phyloP scores from a whole-genome alignment of 2,113 vertebrate species.

The Ornithorhynchus anatinus region DNA sequence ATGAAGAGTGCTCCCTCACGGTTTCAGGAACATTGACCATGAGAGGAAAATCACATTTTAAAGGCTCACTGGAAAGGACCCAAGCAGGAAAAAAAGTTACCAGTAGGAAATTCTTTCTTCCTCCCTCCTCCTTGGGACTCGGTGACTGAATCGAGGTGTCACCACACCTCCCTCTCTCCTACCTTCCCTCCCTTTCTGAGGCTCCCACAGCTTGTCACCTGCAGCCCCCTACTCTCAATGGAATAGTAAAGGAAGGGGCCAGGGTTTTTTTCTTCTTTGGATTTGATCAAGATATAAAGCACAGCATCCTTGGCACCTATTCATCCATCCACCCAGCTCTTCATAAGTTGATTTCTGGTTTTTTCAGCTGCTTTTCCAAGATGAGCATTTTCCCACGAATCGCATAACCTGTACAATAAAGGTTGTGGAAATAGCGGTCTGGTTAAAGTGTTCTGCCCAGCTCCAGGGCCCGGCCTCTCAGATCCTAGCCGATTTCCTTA shows the following conservation, averaged over 20 bases:
- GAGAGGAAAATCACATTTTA: constrained; percentile 28
- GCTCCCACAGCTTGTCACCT: constrained; percentile 67
- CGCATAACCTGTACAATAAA: no score
- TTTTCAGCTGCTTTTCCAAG: not conserved
- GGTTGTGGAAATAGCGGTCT: no score
- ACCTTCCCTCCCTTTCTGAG: constrained; percentile 41
- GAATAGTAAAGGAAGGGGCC: no score
- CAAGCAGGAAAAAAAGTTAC: constrained; percentile 53
- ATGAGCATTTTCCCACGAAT: constrained; percentile 12
- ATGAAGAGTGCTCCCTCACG: constrained; percentile 27
- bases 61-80: constrained; percentile 27
- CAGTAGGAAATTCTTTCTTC: constrained; percentile 41
- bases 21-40: constrained; percentile 52
- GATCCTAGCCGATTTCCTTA: not conserved
- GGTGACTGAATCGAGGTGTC: not conserved
- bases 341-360: no score
- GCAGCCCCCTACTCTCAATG: constrained; percentile 63
- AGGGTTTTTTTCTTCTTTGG: no score
- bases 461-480: not conserved
- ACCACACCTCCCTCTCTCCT: constrained; percentile 13
- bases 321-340: constrained; percentile 19
- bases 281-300: constrained; percentile 49
- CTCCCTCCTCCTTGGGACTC: not conserved
- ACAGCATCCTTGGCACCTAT: constrained; percentile 23
- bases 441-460: no score